Evolutionary conservation across 2,113 vertebrate genomes (phyloP).

Genomic region (Abramis brama): DNA sequence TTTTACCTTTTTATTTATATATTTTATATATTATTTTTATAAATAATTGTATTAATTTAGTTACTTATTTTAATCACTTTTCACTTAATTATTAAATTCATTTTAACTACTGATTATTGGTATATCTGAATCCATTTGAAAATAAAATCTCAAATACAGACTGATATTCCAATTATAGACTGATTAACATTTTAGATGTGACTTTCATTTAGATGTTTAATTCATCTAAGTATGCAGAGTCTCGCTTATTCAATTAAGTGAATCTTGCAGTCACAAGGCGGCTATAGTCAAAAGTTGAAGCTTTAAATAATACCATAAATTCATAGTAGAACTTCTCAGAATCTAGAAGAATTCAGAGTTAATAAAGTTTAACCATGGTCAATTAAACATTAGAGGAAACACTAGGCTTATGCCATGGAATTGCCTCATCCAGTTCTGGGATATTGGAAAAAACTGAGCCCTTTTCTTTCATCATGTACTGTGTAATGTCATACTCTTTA

Average conservation of each 20-base stretch:
- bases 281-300: neutral
- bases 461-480: slow-evolving; percentile 10
- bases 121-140: neutral
- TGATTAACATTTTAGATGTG: neutral
- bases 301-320: neutral
- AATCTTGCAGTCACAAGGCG: neutral
- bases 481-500: slow-evolving; percentile 25
- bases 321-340: neutral
- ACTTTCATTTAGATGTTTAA: neutral
- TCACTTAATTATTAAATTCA: neutral
- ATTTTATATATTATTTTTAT: no score
- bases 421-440: neutral
- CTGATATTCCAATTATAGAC: neutral
- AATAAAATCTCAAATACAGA: neutral
- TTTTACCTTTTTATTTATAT: no score
- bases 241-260: neutral
- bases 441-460: neutral
- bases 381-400: neutral
- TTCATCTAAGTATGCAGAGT: neutral
- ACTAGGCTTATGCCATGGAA: neutral
- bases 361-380: neutral
- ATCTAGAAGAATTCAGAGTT: neutral
- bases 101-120: neutral
- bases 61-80: neutral
- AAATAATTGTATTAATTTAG: no score